Evolutionary conservation across 1,140 invertebrate species (phyloP), one percentile per base, ranked within the genome.

Genomic region (Penaeus vannamei): DNA sequence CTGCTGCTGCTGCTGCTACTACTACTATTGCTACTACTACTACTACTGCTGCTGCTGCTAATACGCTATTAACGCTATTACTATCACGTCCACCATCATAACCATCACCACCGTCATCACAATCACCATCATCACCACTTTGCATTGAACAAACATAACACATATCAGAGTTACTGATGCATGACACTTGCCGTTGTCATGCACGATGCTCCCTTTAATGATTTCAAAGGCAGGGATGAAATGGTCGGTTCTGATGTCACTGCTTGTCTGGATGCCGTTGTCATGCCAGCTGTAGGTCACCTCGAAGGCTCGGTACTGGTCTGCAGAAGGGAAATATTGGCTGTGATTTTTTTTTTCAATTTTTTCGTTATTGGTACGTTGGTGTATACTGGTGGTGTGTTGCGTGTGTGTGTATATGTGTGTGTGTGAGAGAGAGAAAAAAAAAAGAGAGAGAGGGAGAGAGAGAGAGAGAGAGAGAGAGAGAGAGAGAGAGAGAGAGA

Each of bases 291-390:
- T 26, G 29, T 86, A 86, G 20, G 77, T 60, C 72, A 86, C 85
- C 85, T 86, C 85, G 32, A 86, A 86, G 53, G n/a, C 60, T 23
- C 85, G 36, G 72, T 86, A 86, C 42, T 86, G 85, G 26, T 86
- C 85, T 86, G 72, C 2, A 36, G 36, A 42, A 19, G 8, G 32
- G n/a, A 29, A 17, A 29, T 29, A 10, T 10, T 29, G 32, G 69
- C 17, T 20, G 26, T 26, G 22, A 72, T 23, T 17, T 17, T 19
- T 29, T 26, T 69, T 19, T 29, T 29, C 66, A 69, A 5, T 23
- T 26, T 32, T 14, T 32, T 72, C 12, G 32, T 19, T n/a, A n/a
- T 17, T n/a, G 32, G n/a, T 72, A 23, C 23, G 32, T 29, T 26
- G 79, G 14, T 36, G 79, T 26, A 42, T 20, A 46, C 17, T 8